Evolutionary conservation across 2,113 vertebrate genomes (phyloP), one percentile per base, ranked within the genome.

Genomic region (Bubo blakistoni): DNA sequence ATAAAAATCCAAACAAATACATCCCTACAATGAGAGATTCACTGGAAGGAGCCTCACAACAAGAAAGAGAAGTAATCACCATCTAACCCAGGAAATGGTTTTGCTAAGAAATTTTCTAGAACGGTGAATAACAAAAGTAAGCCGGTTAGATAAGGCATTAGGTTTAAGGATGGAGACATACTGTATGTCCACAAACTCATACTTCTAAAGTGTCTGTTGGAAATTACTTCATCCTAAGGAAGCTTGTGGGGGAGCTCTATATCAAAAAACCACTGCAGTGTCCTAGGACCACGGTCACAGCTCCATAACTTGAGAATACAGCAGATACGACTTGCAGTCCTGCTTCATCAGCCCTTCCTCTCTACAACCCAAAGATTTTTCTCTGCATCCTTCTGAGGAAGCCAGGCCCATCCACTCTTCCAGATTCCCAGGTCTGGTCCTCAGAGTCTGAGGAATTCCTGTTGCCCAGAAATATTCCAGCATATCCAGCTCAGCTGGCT

Each of bases 251-350:
- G 14, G 34, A 80, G 5, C 6, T 34, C 30, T 74, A 4, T 16
- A 52, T 76, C 21, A 81, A 65, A 79, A 74, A 74, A 5, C 25
- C 10, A 7, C 14, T 71, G 19, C 19, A 66, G n/a, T 7, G 7
- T 66, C 29, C 20, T 58, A n/a, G 47, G 42, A 25, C 22, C 25
- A 42, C 0, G 0, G 36, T n/a, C 47, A 69, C 0, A 0, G 26
- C 51, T 80, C 57, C 2, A 1, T 73, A 66, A 49, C 20, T 16
- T 59, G 32, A 72, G 65, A 73, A 38, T 49, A 79, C 4, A 58
- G 36, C 24, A 90, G 47, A 24, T 6, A 58, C 0, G 10, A 21
- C 22, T 66, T 61, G 6, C 24, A 58, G 55, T 29, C 21, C 21
- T 7, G 2, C 30, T 42, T 84, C 40, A 83, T 42, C 59, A 47